A percentile compares a stretch with the other conserved stretches of the same genome.
phyloP scores from a whole-genome alignment of 1,140 invertebrate species.

The Caenorhabditis elegans region WBcel235 BX284603.4:4053001-4053500 shows the following conservation, averaged over 20 bases:
- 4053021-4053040: conserved; percentile 33
- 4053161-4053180: neutral
- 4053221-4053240: neutral
- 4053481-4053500: no score
- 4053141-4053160: neutral
- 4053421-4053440: no score
- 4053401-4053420: no score
- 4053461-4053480: no score
- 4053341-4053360: neutral
- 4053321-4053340: no score
- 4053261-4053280: no score
- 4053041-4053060: neutral
- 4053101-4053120: conserved; percentile 24
- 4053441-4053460: no score
- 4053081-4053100: neutral
- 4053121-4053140: conserved; percentile 19
- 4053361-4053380: no score
- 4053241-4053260: neutral
- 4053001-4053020: neutral
- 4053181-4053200: neutral
- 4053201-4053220: neutral
- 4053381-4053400: no score
- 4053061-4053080: neutral
- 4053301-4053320: neutral
- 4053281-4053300: neutral